Percentiles rank a stretch among this genome's conserved stretches.
Evolutionary conservation across 2,797 vertebrate species (phyloP).

Genomic region (Schizopygopsis pylzovi): DNA sequence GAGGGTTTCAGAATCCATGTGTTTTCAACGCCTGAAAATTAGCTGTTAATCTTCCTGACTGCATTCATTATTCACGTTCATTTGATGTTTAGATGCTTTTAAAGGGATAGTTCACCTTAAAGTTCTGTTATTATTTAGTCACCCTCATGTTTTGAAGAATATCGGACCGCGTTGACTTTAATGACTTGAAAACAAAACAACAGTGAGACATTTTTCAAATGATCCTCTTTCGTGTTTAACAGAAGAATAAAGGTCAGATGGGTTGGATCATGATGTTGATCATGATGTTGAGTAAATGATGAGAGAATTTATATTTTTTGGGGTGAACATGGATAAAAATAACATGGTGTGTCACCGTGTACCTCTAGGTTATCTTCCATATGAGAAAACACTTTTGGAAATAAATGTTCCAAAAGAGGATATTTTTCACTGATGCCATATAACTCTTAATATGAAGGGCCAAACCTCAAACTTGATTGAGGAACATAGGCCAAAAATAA

Average conservation of each 20-base stretch:
- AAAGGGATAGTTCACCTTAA: background rate
- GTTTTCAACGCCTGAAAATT: conserved; percentile 23
- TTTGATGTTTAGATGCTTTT: background rate
- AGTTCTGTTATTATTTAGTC: background rate
- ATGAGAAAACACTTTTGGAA: background rate
- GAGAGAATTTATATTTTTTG: background rate
- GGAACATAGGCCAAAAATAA: too few relatives aligned
- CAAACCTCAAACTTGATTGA: too few relatives aligned
- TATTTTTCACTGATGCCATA: too few relatives aligned
- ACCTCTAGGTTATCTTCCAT: background rate
- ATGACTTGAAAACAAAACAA: background rate
- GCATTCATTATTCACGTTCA: background rate
- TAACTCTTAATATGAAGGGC: too few relatives aligned
- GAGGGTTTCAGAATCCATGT: conserved; percentile 27
- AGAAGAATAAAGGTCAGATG: background rate
- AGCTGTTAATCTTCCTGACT: conserved; percentile 24
- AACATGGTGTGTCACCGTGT: background rate
- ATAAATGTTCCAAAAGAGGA: too few relatives aligned
- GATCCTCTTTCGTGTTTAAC: background rate
- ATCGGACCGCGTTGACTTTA: background rate
- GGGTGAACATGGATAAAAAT: background rate
- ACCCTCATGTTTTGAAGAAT: background rate
- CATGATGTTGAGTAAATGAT: background rate
- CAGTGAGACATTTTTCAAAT: background rate
- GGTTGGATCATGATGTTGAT: background rate